Evolutionary conservation across 2,113 vertebrate genomes (phyloP).

Genomic region (Galbula dea): DNA sequence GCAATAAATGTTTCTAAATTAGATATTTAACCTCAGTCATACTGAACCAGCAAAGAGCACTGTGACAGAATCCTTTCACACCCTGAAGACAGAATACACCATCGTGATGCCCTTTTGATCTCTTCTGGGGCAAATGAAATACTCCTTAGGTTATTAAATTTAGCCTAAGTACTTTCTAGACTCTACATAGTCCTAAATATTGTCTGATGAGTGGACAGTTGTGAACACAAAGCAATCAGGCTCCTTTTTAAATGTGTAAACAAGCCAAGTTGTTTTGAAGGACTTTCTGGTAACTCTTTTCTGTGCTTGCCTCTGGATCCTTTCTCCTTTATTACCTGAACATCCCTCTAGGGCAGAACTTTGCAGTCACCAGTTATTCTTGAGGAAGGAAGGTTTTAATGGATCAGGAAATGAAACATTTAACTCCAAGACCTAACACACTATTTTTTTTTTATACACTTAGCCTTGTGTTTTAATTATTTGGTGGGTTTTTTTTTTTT

Average conservation of each 20-base stretch:
- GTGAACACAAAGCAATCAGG: neutral
- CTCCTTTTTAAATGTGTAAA: neutral
- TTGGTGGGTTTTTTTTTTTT: neutral
- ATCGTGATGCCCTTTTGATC: neutral
- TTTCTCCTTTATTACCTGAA: slow-evolving; percentile 19
- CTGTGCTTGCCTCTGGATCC: neutral
- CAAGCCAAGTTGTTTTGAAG: neutral
- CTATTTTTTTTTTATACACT: neutral
- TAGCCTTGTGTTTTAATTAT: slow-evolving; percentile 2
- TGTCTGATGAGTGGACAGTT: neutral
- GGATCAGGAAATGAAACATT: slow-evolving; percentile 42
- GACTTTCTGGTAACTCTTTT: neutral
- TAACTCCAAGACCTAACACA: slow-evolving; percentile 32
- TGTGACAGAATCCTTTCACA: neutral
- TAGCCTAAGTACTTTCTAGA: neutral
- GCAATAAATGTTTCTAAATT: neutral
- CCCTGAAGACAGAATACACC: neutral
- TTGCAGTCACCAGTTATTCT: neutral
- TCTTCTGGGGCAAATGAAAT: neutral
- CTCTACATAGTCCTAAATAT: neutral
- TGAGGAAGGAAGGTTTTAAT: slow-evolving; percentile 33
- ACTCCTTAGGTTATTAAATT: neutral
- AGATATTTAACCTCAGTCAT: neutral
- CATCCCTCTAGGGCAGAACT: slow-evolving; percentile 17
- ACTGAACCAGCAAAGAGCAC: neutral